Evolutionary conservation across 2,797 vertebrate species (phyloP).

Genomic region (Hippoglossus hippoglossus): DNA sequence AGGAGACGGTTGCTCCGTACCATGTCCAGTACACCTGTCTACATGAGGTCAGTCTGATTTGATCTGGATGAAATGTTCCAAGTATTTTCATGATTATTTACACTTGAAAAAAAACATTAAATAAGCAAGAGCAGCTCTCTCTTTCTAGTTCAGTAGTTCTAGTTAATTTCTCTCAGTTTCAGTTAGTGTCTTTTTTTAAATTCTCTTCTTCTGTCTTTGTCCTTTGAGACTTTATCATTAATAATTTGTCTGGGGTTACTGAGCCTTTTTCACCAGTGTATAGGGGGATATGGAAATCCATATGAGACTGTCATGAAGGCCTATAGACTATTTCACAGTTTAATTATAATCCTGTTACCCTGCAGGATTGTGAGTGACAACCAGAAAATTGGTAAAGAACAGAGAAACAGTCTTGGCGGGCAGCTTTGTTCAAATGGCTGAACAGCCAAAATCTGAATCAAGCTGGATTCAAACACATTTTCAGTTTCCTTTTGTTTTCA

Average conservation of each 20-base stretch:
- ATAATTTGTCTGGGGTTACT: constrained; percentile 6
- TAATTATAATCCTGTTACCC: constrained; percentile 6
- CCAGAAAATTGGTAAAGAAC: background rate
- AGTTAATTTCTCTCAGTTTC: constrained; percentile 21
- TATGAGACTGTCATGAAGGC: background rate
- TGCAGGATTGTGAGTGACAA: constrained; percentile 2
- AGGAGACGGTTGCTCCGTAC: constrained; percentile 98
- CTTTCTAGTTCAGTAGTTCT: constrained; percentile 22
- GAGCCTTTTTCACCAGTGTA: background rate
- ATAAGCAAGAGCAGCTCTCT: constrained; percentile 8
- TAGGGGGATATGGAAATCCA: background rate
- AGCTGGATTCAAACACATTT: background rate
- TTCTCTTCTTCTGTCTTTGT: background rate
- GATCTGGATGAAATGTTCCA: constrained; percentile 4
- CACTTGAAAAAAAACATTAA: constrained; percentile 26
- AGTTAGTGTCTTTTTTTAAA: background rate
- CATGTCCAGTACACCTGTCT: constrained; percentile 98
- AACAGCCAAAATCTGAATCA: background rate
- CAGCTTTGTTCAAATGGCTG: background rate
- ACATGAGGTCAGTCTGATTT: constrained; percentile 88
- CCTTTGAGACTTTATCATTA: constrained; percentile 7
- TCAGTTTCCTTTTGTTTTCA: constrained; percentile 1
- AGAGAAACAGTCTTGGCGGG: background rate
- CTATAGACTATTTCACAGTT: constrained; percentile 10
- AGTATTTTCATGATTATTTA: constrained; percentile 19